Base-by-base conservation (phyloP, 2,113 vertebrate genomes). In the Calyptomena viridis region DNA sequence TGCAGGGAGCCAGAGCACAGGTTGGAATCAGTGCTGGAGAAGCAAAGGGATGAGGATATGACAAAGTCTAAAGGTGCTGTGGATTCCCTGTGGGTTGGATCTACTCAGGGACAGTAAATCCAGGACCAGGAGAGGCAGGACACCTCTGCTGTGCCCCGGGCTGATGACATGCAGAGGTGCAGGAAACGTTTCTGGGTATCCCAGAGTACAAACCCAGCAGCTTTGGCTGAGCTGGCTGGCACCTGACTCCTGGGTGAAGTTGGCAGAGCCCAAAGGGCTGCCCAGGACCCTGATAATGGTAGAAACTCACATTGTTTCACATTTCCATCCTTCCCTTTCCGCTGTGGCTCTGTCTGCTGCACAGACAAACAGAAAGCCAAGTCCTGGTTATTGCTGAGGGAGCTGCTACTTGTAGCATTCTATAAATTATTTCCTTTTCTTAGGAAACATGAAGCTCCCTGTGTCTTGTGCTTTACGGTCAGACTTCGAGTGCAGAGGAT, bases 1-100 rank as follows among this genome's bases (percentile, higher is more conserved):
- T 74, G 76, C 83, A 95, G 60, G 16, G 71, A 79, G 79, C 42
- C 87, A 85, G 71, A 82, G 75, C 71, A 74, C 64, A 39, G 72
- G 28, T 4, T 59, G 68, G 66, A 86, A 47, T 31, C 79, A 90
- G 84, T 79, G 42, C 42, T 59, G 87, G 79, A 90, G 47, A 63
- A 53, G 44, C 35, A 68, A 46, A 87, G 68, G 75, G 86, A 79
- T 74, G 83, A 25, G 92, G 83, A 12, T n/a, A 9, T 1, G 39
- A 27, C 15, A 12, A 21, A 62, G 58, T 12, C 52, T 40, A 42
- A 66, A 89, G 47, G 7, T 30, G 49, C 74, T 40, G 27, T 4
- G 55, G 68, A 4, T 53, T 58, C 72, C 0, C 12, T 15, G 14
- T 0, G 19, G 33, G 9, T 42, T 35, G 19, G 55, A 50, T 39